Base-by-base conservation (phyloP, 2,888 invertebrate species). In the Trachelus stipa region DNA sequence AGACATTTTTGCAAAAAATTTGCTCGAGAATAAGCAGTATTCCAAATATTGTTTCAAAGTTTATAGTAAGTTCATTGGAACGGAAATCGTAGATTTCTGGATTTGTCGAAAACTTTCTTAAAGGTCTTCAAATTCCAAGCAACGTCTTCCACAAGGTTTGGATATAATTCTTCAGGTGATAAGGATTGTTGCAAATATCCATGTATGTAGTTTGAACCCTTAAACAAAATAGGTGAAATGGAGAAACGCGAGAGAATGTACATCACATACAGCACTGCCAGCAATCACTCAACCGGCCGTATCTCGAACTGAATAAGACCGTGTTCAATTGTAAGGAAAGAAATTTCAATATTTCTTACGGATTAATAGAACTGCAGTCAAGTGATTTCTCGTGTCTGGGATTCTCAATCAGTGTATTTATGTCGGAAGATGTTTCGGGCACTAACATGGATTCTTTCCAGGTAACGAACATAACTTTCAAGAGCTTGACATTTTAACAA, bases 391-490 rank as follows among this genome's bases (percentile, higher is more conserved):
- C 56, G 23, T 56, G 56, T 23, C 56, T 56, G 56, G 23, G 3
- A 23, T 56, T 56, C 23, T 23, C 2, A 15, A 56, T 9, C 56
- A 23, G 56, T 56, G 23, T 56, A 80, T 82, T 82, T 81, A 81
- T 84, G 80, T 82, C 83, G 84, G 79, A 83, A 80, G 79, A 85
- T 86, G 82, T 68, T 73, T 79, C 69, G 12, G 69, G 33, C 35
- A 15, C 34, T n/a, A 74, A 69, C 35, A 85, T 85, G 84, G 81
- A 82, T 23, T 56, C 75, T 34, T 85, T 83, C 71, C 73, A 85
- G 85, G 86, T 87, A 83, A 83, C 35, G 9, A 78, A 56, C 12
- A 12, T 34, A 23, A 71, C 11, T 71, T 2, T 12, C 71, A 30
- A 34, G 31, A 33, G 71, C 71, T 71, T 33, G 31, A 71, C 15